Conservation (phyloP, 2,113 vertebrate species). For the Laticauda colubrina region DNA sequence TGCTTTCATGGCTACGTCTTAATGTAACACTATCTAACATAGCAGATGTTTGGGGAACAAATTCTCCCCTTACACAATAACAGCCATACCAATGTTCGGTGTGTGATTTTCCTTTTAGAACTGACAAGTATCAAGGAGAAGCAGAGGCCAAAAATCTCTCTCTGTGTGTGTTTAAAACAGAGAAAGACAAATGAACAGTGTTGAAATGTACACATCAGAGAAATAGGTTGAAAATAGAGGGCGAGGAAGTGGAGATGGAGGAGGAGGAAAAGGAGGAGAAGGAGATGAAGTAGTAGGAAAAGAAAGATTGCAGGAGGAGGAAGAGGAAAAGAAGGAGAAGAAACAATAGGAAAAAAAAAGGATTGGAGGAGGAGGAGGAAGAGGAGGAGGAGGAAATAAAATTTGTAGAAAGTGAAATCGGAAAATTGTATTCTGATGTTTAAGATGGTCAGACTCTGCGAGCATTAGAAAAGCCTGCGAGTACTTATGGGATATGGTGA, state of each 20-base stretch:
- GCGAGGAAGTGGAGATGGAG: conserved; percentile 52
- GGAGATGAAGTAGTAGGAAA: neutral
- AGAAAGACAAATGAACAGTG: conserved; percentile 33
- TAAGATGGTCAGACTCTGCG: conserved; percentile 60
- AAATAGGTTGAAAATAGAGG: conserved; percentile 55
- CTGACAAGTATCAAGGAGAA: conserved; percentile 67
- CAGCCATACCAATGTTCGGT: conserved; percentile 57
- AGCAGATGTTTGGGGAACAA: conserved; percentile 57
- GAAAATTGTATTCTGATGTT: conserved; percentile 59
- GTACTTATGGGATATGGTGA: conserved; percentile 75
- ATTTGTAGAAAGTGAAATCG: conserved; percentile 54
- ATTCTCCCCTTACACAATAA: conserved; percentile 53
- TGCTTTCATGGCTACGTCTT: conserved; percentile 52
- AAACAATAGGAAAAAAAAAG: too few relatives aligned
- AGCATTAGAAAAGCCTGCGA: conserved; percentile 60
- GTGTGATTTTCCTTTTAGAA: conserved; percentile 58
- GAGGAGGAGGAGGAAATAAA: conserved; percentile 39
- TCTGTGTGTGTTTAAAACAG: neutral
- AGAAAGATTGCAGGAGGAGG: neutral
- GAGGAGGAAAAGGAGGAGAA: neutral
- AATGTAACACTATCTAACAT: conserved; percentile 37
- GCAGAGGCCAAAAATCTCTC: conserved; percentile 25
- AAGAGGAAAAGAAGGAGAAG: conserved; percentile 20
- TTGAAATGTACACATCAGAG: conserved; percentile 43
- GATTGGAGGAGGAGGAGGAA: neutral